Evolutionary conservation across 2,888 invertebrate genomes (phyloP).

Genomic region (Endomychus coccineus): DNA sequence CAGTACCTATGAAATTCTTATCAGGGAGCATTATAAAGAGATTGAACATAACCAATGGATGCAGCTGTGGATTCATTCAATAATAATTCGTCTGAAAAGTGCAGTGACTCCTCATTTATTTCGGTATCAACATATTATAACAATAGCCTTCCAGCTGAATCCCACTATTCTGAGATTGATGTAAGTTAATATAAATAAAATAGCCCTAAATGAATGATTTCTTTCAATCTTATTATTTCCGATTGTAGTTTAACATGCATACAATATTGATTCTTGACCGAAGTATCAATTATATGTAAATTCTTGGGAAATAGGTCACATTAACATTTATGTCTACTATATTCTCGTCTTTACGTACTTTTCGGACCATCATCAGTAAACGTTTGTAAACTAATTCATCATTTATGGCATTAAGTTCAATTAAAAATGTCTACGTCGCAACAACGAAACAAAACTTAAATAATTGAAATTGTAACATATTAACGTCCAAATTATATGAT

Average conservation of each 20-base stretch:
- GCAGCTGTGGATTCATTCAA: slow-evolving; percentile 43
- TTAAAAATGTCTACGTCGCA: too few relatives aligned
- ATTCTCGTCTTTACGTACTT: too few relatives aligned
- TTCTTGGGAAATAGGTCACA: too few relatives aligned
- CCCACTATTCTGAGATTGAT: slow-evolving; percentile 34
- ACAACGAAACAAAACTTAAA: too few relatives aligned
- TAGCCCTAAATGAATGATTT: slow-evolving; percentile 3
- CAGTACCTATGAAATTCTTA: slow-evolving; percentile 50
- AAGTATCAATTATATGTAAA: too few relatives aligned
- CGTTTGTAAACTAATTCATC: too few relatives aligned
- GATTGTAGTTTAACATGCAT: not conserved
- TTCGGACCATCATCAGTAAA: too few relatives aligned
- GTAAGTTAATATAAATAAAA: slow-evolving; percentile 25
- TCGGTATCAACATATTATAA: slow-evolving; percentile 39
- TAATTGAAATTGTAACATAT: too few relatives aligned
- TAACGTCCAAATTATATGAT: too few relatives aligned
- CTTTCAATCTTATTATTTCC: slow-evolving; percentile 1
- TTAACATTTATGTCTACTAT: too few relatives aligned
- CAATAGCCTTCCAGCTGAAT: slow-evolving; percentile 36
- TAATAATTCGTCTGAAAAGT: slow-evolving; percentile 22
- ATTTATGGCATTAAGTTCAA: too few relatives aligned
- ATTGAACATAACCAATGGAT: slow-evolving; percentile 42
- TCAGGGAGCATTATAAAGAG: slow-evolving; percentile 44
- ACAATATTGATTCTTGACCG: too few relatives aligned
- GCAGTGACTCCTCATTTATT: slow-evolving; percentile 34